Conservation (phyloP, 2,113 vertebrate species). For the Genyomyrus donnyi region DNA sequence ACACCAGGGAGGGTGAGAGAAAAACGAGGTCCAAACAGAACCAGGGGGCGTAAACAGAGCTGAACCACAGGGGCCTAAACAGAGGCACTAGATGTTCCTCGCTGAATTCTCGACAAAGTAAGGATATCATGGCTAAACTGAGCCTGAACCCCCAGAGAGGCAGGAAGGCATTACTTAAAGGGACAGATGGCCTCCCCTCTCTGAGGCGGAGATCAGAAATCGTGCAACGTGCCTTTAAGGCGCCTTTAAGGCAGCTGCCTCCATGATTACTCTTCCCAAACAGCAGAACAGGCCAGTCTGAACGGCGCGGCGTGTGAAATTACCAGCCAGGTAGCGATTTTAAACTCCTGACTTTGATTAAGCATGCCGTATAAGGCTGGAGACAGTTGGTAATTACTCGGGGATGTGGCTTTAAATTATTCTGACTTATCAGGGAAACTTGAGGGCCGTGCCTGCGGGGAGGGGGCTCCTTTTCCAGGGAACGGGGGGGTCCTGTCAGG, state of each 20-base stretch:
- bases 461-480: neutral
- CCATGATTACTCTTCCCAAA: neutral
- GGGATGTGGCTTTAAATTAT: slow-evolving; percentile 31
- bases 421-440: slow-evolving; percentile 8
- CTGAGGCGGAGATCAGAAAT: slow-evolving; percentile 20
- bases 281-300: neutral
- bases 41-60: slow-evolving; percentile 24
- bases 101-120: slow-evolving; percentile 30
- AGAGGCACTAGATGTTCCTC: slow-evolving; percentile 15
- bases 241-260: neutral
- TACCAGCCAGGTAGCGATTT: slow-evolving; percentile 7
- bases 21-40: neutral
- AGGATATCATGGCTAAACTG: slow-evolving; percentile 9
- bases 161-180: neutral
- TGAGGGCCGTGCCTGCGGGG: neutral
- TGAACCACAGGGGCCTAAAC: neutral
- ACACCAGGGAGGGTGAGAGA: neutral
- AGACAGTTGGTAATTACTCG: slow-evolving; percentile 36
- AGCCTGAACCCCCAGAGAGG: neutral
- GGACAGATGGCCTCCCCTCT: neutral
- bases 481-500: slow-evolving; percentile 9
- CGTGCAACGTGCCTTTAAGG: slow-evolving; percentile 35
- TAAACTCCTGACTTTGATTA: slow-evolving; percentile 41
- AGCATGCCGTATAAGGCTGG: slow-evolving; percentile 36
- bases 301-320: neutral